Conservation (phyloP, 1,140 invertebrate species). For the Oryctes rhinoceros region DNA sequence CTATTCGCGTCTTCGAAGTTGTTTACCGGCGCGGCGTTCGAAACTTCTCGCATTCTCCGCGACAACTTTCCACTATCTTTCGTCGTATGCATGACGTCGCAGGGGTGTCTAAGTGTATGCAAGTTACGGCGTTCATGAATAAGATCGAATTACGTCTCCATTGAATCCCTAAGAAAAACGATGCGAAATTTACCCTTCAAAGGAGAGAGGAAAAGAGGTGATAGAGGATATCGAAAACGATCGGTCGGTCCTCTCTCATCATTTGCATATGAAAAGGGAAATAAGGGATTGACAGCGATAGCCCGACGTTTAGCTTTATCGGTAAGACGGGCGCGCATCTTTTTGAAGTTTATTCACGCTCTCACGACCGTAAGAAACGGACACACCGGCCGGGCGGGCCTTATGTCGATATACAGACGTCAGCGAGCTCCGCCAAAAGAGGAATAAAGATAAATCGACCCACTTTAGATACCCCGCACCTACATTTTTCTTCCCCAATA, state of each 20-base stretch:
- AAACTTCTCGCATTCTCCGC: neutral
- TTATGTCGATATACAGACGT: conserved; percentile 12
- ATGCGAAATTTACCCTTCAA: no score
- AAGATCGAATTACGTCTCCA: conserved; percentile 6
- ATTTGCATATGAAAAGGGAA: conserved; percentile 23
- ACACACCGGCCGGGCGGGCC: neutral
- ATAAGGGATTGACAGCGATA: conserved; percentile 12
- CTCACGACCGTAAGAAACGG: conserved; percentile 1
- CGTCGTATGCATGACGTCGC: neutral
- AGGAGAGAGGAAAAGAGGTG: no score
- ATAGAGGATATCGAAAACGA: no score
- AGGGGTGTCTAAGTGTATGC: neutral
- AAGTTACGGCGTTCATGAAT: neutral
- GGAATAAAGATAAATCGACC: conserved; percentile 34
- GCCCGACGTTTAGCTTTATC: conserved; percentile 26
- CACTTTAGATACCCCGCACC: conserved; percentile 25
- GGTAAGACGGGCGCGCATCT: neutral
- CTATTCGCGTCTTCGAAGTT: neutral
- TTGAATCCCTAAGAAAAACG: neutral
- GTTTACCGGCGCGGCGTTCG: neutral
- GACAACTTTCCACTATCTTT: neutral
- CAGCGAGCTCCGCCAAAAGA: neutral
- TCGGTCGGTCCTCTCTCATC: neutral
- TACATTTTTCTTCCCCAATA: conserved; percentile 33
- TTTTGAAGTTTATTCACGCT: conserved; percentile 32